Percentiles rank a stretch among this genome's conserved stretches.
phyloP scores from a whole-genome alignment of 2,797 vertebrate genomes.

The Pangasius sanitwongsei region DNA sequence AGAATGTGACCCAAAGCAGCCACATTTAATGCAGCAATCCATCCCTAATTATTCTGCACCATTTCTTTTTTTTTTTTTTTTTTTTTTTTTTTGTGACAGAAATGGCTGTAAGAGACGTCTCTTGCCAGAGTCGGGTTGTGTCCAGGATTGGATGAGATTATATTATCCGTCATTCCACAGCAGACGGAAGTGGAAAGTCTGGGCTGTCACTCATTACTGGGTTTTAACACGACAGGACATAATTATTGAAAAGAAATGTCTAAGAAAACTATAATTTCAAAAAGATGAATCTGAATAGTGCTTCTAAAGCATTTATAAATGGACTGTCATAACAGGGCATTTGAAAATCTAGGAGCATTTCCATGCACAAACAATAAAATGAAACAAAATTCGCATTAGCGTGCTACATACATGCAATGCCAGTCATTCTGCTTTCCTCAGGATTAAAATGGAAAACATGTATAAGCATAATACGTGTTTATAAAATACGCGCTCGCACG shows the following conservation, averaged over 20 bases:
- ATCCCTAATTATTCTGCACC: neutral
- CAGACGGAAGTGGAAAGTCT: neutral
- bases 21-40: neutral
- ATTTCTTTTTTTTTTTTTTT: too few species aligned
- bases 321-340: neutral
- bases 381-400: neutral
- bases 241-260: neutral
- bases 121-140: neutral
- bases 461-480: neutral
- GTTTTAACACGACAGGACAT: neutral
- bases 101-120: neutral
- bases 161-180: neutral
- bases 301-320: neutral
- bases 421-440: neutral
- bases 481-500: neutral
- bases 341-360: neutral
- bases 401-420: neutral
- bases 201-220: too few species aligned
- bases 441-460: neutral
- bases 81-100: neutral
- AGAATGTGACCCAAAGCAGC: neutral
- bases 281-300: neutral
- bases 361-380: too few species aligned
- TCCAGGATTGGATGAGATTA: neutral
- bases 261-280: neutral